phyloP scores from a whole-genome alignment of 2,797 vertebrate species.

The Tiaroga cobitis region DNA sequence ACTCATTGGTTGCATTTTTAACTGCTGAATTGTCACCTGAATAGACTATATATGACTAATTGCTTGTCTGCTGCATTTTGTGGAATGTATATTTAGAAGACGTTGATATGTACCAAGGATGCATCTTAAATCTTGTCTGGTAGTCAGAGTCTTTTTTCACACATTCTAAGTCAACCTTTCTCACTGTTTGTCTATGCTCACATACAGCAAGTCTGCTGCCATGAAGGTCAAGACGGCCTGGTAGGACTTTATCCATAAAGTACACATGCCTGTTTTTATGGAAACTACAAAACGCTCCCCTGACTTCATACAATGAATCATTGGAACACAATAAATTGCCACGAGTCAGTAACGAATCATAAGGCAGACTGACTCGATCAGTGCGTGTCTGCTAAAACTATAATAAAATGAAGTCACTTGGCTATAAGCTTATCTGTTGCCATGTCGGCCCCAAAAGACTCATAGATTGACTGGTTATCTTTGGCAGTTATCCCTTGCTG shows the following conservation, averaged over 20 bases:
- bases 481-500: neutral
- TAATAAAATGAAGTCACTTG: conserved; percentile 23
- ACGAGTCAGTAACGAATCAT: conserved; percentile 28
- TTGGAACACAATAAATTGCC: conserved; percentile 8
- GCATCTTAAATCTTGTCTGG: neutral
- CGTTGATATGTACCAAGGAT: neutral
- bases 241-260: conserved; percentile 51
- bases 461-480: neutral
- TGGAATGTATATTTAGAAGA: neutral
- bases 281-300: conserved; percentile 27
- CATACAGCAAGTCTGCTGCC: conserved; percentile 45
- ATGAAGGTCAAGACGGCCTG: neutral
- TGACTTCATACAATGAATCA: conserved; percentile 29
- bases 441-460: neutral
- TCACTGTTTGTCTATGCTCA: conserved; percentile 56
- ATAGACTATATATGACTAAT: conserved; percentile 21
- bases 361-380: neutral
- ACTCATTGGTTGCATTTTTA: conserved; percentile 27
- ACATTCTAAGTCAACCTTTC: neutral
- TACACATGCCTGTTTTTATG: conserved; percentile 10
- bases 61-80: neutral
- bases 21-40: neutral
- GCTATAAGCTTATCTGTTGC: conserved; percentile 14
- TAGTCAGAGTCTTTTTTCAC: neutral
- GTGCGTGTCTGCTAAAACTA: neutral